A percentile compares a stretch with the other conserved stretches of the same genome.
Evolutionary conservation across 2,888 invertebrate species (phyloP).

Genomic region (Iphiclides podalirius): DNA sequence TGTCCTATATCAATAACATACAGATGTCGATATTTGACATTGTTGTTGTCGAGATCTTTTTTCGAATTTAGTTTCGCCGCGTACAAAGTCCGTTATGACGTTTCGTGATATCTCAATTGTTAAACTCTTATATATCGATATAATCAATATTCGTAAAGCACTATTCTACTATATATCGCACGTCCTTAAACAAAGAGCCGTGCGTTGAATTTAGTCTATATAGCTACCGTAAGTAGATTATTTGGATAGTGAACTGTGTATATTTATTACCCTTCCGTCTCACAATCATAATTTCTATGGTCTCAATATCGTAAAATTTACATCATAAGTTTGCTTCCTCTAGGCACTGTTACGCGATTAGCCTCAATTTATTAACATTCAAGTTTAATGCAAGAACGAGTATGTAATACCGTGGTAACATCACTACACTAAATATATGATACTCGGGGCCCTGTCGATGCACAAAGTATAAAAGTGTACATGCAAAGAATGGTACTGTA

Average conservation of each 20-base stretch:
- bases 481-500: background rate
- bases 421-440: slow-evolving; percentile 41
- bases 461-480: background rate
- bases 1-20: too few species aligned
- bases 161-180: too few species aligned
- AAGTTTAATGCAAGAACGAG: slow-evolving; percentile 42
- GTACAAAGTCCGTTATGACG: too few species aligned
- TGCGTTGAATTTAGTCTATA: too few species aligned
- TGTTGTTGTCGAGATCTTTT: too few species aligned
- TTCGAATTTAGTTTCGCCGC: too few species aligned
- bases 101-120: too few species aligned
- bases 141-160: too few species aligned
- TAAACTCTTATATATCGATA: too few species aligned
- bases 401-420: slow-evolving; percentile 56
- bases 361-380: slow-evolving; percentile 51
- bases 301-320: slow-evolving; percentile 63
- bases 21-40: too few species aligned
- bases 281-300: slow-evolving; percentile 74
- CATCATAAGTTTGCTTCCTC: slow-evolving; percentile 73
- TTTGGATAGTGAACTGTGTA: slow-evolving; percentile 18
- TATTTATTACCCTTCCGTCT: slow-evolving; percentile 65
- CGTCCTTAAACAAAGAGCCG: too few species aligned
- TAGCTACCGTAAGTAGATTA: slow-evolving; percentile 16
- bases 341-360: slow-evolving; percentile 74
- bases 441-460: slow-evolving; percentile 36